Conservation (phyloP, 2,888 invertebrate genomes). For the Caenorhabditis panamensis region DNA sequence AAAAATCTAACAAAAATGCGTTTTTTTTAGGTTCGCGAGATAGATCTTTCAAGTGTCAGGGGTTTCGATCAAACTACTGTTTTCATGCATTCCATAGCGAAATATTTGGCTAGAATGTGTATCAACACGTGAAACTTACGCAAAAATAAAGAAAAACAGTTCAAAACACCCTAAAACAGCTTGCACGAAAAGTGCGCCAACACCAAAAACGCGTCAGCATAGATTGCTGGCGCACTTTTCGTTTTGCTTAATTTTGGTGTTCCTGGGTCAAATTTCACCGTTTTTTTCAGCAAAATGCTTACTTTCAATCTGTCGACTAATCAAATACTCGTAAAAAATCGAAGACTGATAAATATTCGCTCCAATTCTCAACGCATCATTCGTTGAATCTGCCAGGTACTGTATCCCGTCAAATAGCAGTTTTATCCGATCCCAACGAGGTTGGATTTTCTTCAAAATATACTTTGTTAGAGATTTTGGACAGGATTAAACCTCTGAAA, state of each 20-base stretch:
- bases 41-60: conserved; percentile 54
- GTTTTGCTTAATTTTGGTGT: no score
- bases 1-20: no score
- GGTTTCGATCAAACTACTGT: conserved; percentile 58
- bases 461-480: no score
- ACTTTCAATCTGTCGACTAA: conserved; percentile 59
- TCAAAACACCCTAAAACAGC: no score
- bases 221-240: no score
- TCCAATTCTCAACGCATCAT: conserved; percentile 53
- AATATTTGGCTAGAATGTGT: conserved; percentile 37
- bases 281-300: not conserved
- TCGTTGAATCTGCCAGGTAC: conserved; percentile 47
- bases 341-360: conserved; percentile 45
- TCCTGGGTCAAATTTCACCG: no score
- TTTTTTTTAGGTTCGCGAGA: conserved; percentile 49
- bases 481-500: conserved; percentile 31
- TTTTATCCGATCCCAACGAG: conserved; percentile 61
- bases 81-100: conserved; percentile 48
- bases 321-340: conserved; percentile 54
- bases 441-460: conserved; percentile 24
- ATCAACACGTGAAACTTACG: not conserved
- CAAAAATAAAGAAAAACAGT: no score
- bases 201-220: no score
- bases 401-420: conserved; percentile 50
- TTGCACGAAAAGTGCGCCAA: no score